These are phyloP conservation scores for Dorcus parallelipipedus DNA, from an alignment of 2,888 invertebrate genomes.

Conservation along the genomic window DNA sequence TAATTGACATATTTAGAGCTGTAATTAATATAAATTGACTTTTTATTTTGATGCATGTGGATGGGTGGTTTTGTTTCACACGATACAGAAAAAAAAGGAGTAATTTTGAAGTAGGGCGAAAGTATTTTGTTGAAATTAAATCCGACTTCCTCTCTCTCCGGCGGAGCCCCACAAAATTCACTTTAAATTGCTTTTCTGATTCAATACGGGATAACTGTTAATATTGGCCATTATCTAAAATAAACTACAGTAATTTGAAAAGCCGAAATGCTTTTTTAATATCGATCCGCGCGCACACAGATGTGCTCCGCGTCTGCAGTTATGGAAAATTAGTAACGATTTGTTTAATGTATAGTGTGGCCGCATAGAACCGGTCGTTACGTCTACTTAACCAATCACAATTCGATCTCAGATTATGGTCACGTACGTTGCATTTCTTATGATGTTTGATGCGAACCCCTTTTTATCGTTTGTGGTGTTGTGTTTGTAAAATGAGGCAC, in stretches of 20 bases:
- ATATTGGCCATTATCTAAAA: constrained; percentile 27
- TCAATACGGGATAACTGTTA: constrained; percentile 5
- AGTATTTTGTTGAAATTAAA: background rate
- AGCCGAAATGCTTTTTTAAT: constrained; percentile 37
- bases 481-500: background rate
- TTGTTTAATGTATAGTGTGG: constrained; percentile 41
- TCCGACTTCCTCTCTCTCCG: background rate
- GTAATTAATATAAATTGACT: no score
- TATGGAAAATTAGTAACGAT: constrained; percentile 34
- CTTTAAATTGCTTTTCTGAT: background rate
- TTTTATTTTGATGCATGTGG: no score
- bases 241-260: constrained; percentile 32
- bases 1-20: no score
- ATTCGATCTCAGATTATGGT: constrained; percentile 32
- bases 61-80: no score
- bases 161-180: background rate
- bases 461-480: background rate
- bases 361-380: constrained; percentile 36
- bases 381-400: constrained; percentile 34
- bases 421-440: constrained; percentile 28
- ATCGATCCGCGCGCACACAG: constrained; percentile 29
- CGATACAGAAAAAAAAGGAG: no score
- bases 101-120: background rate
- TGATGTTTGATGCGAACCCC: constrained; percentile 3
- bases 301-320: constrained; percentile 24